phyloP scores from a whole-genome alignment of 1,140 invertebrate species.

The Brachionus koreanus region DNA sequence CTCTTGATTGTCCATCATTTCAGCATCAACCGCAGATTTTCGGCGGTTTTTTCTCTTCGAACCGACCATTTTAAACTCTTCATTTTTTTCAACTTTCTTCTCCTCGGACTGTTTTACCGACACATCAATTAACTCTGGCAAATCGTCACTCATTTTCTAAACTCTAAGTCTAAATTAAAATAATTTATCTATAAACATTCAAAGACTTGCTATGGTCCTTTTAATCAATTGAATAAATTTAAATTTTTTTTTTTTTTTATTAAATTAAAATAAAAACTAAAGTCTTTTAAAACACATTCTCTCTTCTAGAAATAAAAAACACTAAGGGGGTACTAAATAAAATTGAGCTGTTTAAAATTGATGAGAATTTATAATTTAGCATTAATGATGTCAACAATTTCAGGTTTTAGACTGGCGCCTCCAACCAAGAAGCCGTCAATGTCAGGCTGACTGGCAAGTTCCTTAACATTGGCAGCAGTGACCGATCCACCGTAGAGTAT shows the following conservation, averaged over 20 bases:
- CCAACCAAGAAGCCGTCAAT: conserved; percentile 98
- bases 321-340: neutral
- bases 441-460: conserved; percentile 81
- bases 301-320: conserved; percentile 15
- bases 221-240: no score
- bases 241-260: neutral
- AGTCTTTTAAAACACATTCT: conserved; percentile 22
- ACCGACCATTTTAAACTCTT: conserved; percentile 15
- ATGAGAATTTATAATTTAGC: neutral
- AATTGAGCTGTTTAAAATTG: neutral
- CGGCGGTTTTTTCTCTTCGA: conserved; percentile 21
- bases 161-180: neutral
- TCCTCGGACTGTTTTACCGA: neutral
- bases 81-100: neutral
- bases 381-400: conserved; percentile 93
- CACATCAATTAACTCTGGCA: conserved; percentile 42
- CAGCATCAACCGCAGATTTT: neutral
- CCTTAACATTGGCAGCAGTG: conserved; percentile 81
- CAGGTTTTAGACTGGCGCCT: conserved; percentile 89
- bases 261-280: conserved; percentile 17
- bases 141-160: conserved; percentile 39
- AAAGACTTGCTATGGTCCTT: conserved; percentile 41
- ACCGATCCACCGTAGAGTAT: conserved; percentile 98
- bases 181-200: neutral
- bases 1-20: neutral